phyloP scores from a whole-genome alignment of 2,113 vertebrate genomes.

The Leiothrix lutea region DNA sequence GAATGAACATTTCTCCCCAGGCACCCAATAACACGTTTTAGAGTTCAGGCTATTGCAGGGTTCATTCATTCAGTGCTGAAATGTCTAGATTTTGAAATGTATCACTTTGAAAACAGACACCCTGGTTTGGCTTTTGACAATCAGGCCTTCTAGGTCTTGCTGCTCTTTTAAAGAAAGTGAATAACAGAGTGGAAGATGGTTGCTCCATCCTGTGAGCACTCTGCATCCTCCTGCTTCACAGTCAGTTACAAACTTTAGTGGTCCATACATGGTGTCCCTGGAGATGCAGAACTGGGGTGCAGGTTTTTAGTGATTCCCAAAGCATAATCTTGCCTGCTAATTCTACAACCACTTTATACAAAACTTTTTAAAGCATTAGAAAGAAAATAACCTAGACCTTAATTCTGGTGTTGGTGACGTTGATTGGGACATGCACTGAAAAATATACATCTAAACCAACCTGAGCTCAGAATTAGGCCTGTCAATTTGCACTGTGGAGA shows the following conservation, averaged over 20 bases:
- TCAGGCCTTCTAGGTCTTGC: not conserved
- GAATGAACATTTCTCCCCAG: not conserved
- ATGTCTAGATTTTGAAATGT: not conserved
- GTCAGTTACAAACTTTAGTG: not conserved
- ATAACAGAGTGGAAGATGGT: not conserved
- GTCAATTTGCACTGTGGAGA: not conserved
- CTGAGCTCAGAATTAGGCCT: not conserved
- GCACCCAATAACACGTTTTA: not conserved
- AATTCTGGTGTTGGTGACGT: not conserved
- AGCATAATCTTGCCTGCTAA: not conserved
- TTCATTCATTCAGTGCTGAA: not conserved
- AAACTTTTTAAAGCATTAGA: not conserved
- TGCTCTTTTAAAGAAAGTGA: not conserved
- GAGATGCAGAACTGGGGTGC: not conserved
- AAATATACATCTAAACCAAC: not conserved
- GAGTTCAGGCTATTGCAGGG: not conserved
- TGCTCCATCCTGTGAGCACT: not conserved
- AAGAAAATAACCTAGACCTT: not conserved
- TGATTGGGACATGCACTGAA: not conserved
- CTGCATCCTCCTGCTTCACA: not conserved
- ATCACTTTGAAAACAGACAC: not conserved
- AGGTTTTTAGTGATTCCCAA: not conserved
- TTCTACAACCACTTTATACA: not conserved
- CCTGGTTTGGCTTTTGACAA: not conserved
- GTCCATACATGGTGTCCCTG: too few relatives aligned